Percentiles rank a stretch among this genome's conserved stretches.
Conservation (phyloP, 2,888 invertebrate genomes). For the Melolontha melolontha region DNA sequence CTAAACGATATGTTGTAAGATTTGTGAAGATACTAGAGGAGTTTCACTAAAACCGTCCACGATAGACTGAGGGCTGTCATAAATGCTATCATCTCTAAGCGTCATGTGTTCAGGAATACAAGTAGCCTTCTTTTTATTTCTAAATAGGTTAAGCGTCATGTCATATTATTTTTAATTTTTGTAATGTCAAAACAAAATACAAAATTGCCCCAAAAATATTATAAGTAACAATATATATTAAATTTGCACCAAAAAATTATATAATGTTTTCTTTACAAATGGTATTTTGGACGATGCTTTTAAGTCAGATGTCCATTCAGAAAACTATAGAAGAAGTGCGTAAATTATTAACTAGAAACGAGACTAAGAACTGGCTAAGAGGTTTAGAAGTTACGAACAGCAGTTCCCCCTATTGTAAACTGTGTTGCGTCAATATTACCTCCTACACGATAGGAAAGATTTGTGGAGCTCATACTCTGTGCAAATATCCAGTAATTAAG, state of each 20-base stretch:
- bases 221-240: too few relatives aligned
- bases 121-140: too few relatives aligned
- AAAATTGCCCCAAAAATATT: constrained; percentile 1
- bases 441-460: constrained; percentile 52
- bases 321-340: constrained; percentile 12
- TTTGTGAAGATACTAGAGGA: too few relatives aligned
- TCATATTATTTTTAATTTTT: too few relatives aligned
- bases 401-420: constrained; percentile 53
- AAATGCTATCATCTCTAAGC: too few relatives aligned
- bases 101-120: too few relatives aligned
- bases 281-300: neutral
- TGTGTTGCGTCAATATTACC: constrained; percentile 57
- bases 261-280: constrained; percentile 7
- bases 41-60: too few relatives aligned
- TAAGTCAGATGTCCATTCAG: neutral
- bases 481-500: constrained; percentile 52
- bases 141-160: too few relatives aligned
- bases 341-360: constrained; percentile 43
- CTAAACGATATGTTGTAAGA: too few relatives aligned
- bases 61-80: too few relatives aligned
- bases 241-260: neutral
- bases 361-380: constrained; percentile 45
- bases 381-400: constrained; percentile 38
- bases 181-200: constrained; percentile 13
- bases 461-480: constrained; percentile 59